Conservation (phyloP, 2,888 invertebrate genomes). For the Criorhina ranunculi region DNA sequence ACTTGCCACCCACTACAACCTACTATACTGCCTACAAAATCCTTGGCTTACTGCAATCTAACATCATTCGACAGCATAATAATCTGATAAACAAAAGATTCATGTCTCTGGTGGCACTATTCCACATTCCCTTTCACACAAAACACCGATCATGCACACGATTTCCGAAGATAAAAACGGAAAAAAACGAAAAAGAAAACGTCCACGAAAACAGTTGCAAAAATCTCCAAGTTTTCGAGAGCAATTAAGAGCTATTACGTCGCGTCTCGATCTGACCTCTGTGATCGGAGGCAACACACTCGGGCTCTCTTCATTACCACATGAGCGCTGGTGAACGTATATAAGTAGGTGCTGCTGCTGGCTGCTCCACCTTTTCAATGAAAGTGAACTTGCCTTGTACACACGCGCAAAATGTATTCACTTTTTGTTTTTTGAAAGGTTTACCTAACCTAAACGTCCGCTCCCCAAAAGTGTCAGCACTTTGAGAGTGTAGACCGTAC, state of each 20-base stretch:
- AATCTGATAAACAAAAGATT: conserved; percentile 12
- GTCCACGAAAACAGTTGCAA: conserved; percentile 52
- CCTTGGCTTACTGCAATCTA: background rate
- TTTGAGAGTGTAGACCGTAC: conserved; percentile 19
- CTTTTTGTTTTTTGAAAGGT: conserved; percentile 52
- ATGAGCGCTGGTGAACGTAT: conserved; percentile 23
- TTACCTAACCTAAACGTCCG: conserved; percentile 63
- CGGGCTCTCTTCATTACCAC: conserved; percentile 30
- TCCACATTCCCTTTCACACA: conserved; percentile 22
- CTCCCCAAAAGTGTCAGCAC: conserved; percentile 32
- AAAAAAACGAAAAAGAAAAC: conserved; percentile 15
- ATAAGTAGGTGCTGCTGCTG: conserved; percentile 31
- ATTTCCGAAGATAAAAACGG: conserved; percentile 16
- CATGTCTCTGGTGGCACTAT: conserved; percentile 3
- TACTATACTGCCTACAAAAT: background rate
- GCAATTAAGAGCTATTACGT: conserved; percentile 74
- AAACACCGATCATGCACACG: conserved; percentile 55
- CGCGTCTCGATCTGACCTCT: conserved; percentile 66
- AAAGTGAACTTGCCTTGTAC: conserved; percentile 59
- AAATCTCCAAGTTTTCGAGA: conserved; percentile 63
- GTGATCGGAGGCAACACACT: conserved; percentile 47
- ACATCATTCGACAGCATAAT: conserved; percentile 9
- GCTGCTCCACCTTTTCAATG: conserved; percentile 51
- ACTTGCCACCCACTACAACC: no score
- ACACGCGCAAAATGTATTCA: conserved; percentile 4